Conservation (phyloP, 2,797 vertebrate species). For the Manis crassicaudata region DNA sequence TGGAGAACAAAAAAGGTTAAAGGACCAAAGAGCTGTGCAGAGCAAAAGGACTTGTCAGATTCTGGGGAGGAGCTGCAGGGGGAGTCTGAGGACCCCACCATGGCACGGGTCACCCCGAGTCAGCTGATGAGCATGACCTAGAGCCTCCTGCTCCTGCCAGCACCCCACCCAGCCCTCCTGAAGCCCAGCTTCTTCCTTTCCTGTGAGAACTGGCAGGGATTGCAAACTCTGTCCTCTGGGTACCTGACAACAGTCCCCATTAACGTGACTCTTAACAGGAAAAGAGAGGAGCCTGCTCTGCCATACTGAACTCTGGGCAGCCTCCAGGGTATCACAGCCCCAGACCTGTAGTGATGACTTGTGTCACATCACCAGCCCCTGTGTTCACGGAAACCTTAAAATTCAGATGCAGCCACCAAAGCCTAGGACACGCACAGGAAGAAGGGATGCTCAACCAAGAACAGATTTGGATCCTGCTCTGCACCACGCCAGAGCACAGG, state of each 20-base stretch:
- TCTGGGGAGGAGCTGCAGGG: conserved; percentile 85
- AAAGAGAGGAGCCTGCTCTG: background rate
- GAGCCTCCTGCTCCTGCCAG: conserved; percentile 81
- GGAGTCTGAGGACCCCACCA: conserved; percentile 82
- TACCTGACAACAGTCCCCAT: background rate
- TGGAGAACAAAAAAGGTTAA: too few relatives aligned
- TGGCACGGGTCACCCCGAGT: conserved; percentile 79
- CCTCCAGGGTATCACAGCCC: background rate
- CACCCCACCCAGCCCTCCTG: conserved; percentile 81
- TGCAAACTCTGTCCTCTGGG: background rate
- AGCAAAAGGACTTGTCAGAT: conserved; percentile 82
- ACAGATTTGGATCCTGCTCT: background rate
- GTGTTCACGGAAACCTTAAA: background rate
- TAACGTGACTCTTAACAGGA: background rate
- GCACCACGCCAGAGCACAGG: background rate
- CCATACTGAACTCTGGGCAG: background rate
- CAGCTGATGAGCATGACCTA: conserved; percentile 82
- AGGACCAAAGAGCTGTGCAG: too few relatives aligned
- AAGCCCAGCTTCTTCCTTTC: conserved; percentile 83
- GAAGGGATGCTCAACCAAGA: background rate
- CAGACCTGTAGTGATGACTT: background rate
- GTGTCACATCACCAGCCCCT: background rate
- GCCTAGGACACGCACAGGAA: background rate
- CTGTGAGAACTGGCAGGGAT: conserved; percentile 83
- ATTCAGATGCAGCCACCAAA: background rate